Evolutionary conservation across 2,797 vertebrate genomes (phyloP), one percentile per base, ranked within the genome.

Genomic region (Psittacula derbiana): DNA sequence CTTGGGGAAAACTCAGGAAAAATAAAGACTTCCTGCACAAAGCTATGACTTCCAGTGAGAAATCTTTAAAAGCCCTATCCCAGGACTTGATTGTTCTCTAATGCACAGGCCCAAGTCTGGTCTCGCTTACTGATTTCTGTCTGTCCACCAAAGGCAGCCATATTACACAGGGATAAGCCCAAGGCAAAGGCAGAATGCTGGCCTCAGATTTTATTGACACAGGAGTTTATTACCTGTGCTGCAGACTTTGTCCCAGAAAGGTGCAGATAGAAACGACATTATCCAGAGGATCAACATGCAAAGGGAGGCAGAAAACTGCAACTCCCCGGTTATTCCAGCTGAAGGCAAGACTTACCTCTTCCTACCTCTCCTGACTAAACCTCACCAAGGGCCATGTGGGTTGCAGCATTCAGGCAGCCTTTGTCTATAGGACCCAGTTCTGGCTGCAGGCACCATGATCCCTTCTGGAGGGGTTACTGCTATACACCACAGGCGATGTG

Each of bases 241-340:
- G 28, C 7, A 33, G 46, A 28, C 11, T 91, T 76, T 53, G 27
- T 55, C 38, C 58, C 44, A 58, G 47, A 46, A 44, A 9, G 25
- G 10, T 50, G 6, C 65, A 57, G 61, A 40, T 18, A 67, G 79
- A 67, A 66, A 41, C 50, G 5, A 8, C 15, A 5, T 23, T 3
- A 47, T 23, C 6, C 10, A 52, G 38, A 69, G 28, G 40, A 40
- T 3, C 5, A 5, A 28, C 25, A 11, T 14, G 24, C 2, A 58
- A 7, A 73, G 18, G 8, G 47, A 72, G 38, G 11, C 16, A 62
- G 38, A 87, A 84, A 61, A 47, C 71, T 50, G 65, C 25, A 80
- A 44, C 18, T 31, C 8, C 19, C n/a, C 0, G 1, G 1, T 49
- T 47, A 47, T 83, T 78, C 69, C 46, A 64, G 0, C 5, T 2